A percentile compares a stretch with the other conserved stretches of the same genome.
These are phyloP conservation scores for Vultur gryphus DNA, from an alignment of 2,797 vertebrate genomes.

Conservation along the genomic window DNA sequence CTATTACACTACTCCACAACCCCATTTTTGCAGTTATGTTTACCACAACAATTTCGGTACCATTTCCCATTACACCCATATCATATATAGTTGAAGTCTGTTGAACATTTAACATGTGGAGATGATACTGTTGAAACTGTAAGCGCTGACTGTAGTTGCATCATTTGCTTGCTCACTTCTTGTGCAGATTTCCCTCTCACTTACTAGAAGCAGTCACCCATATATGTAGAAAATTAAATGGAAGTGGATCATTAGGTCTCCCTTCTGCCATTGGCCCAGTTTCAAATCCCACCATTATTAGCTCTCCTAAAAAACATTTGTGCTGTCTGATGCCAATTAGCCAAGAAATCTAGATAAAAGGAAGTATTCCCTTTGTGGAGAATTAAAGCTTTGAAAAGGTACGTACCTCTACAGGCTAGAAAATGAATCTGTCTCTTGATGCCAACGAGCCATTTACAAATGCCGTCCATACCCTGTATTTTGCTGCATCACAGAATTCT, in stretches of 20 bases:
- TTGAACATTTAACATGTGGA: background rate
- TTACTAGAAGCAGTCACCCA: background rate
- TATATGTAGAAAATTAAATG: background rate
- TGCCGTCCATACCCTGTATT: background rate
- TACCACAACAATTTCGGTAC: background rate
- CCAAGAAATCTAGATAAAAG: background rate
- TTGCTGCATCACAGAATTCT: background rate
- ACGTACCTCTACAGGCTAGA: background rate
- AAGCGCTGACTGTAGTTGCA: background rate
- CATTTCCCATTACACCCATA: background rate
- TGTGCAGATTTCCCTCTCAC: background rate
- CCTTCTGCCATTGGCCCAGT: slow-evolving; percentile 25
- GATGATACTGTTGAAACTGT: background rate
- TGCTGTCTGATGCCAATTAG: slow-evolving; percentile 14
- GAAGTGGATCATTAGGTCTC: slow-evolving; percentile 21
- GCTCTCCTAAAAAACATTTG: background rate
- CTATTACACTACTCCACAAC: background rate
- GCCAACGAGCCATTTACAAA: background rate
- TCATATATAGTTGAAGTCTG: background rate
- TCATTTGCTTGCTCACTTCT: background rate
- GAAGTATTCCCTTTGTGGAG: background rate
- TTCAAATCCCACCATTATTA: slow-evolving; percentile 38
- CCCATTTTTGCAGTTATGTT: background rate
- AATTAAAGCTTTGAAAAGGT: slow-evolving; percentile 22
- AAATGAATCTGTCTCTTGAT: background rate